A percentile compares a stretch with the other conserved stretches of the same genome.
Evolutionary conservation across 2,888 invertebrate genomes (phyloP).

Genomic region (Xylota sylvarum): DNA sequence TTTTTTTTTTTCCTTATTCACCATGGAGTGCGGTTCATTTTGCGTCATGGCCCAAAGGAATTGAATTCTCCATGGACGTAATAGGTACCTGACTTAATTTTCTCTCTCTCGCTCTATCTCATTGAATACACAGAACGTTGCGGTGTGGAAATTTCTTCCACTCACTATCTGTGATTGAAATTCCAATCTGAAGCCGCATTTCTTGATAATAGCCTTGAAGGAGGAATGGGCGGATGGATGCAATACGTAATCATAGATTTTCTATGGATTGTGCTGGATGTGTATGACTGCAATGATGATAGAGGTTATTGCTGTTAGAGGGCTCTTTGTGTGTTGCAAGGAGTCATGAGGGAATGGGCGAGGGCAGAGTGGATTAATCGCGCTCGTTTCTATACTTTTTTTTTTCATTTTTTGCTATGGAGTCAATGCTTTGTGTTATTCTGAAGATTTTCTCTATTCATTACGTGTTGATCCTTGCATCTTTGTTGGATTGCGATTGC

Average conservation of each 20-base stretch:
- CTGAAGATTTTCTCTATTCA: constrained; percentile 9
- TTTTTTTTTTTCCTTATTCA: constrained; percentile 13
- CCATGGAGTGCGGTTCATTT: constrained; percentile 6
- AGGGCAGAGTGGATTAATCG: constrained; percentile 19
- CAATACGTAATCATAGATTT: constrained; percentile 74
- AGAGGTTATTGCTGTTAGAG: constrained; percentile 44
- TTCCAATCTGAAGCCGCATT: constrained; percentile 72
- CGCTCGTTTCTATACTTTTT: not conserved
- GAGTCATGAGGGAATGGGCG: not conserved
- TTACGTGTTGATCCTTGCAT: constrained; percentile 11
- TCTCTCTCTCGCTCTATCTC: not conserved
- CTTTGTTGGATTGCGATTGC: not conserved
- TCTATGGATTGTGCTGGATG: constrained; percentile 66
- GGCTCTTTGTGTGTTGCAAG: constrained; percentile 16
- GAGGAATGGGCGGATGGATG: constrained; percentile 41
- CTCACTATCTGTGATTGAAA: constrained; percentile 71
- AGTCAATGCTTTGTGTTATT: constrained; percentile 8
- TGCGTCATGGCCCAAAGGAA: constrained; percentile 39
- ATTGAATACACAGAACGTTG: constrained; percentile 39
- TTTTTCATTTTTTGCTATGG: not conserved
- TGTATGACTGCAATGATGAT: constrained; percentile 48
- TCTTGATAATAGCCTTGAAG: constrained; percentile 68
- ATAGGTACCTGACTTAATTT: constrained; percentile 65
- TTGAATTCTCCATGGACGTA: constrained; percentile 48
- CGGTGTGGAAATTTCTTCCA: constrained; percentile 66